Base-by-base conservation (phyloP, 1,140 invertebrate genomes). In the Drosophila insularis region DNA sequence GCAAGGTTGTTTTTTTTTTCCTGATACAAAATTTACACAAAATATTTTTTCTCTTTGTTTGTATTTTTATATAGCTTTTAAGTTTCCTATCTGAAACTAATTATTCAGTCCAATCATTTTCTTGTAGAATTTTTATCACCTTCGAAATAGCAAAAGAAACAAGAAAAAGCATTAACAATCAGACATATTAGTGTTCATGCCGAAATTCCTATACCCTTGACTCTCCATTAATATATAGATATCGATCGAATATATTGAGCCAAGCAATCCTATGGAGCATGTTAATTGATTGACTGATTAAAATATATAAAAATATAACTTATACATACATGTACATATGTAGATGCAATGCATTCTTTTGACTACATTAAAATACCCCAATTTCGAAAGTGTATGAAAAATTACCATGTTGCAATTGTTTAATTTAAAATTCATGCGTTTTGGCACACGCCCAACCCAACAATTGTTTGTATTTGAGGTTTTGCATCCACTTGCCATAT, bases 361-460 rank as follows among this genome's bases (percentile, higher is more conserved):
- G 10, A 2, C 35, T 37, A 13, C 1, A 13, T 11, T 0, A 37
- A 37, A 13, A 13, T 37, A 37, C 11, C 11, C 2, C 2, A 4
- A 2, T 37, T 13, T 37, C 1, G 35, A 4, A 13, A 37, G 35
- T 3, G 35, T 13, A 31, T 19, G 4, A 56, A 50, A 21, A 50
- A 50, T 50, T 58, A 35, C 27, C 55, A 58, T 37, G 55, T 58
- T 58, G 55, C 55, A 58, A 58, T 35, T 58, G 55, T 58, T 35
- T 58, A 58, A 58, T 58, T 58, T 58, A 35, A 17, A 31, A 50
- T 58, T 14, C 55, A 58, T 35, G 55, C 55, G 55, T 31, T 35
- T 58, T 50, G 55, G 55, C 55, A 58, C 55, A 58, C 55, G 55
- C 55, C 55, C 55, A 58, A 35, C 55, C 32, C n/a, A 35, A 58